Conservation (phyloP, 2,113 vertebrate genomes). For the Notechis scutatus region DNA sequence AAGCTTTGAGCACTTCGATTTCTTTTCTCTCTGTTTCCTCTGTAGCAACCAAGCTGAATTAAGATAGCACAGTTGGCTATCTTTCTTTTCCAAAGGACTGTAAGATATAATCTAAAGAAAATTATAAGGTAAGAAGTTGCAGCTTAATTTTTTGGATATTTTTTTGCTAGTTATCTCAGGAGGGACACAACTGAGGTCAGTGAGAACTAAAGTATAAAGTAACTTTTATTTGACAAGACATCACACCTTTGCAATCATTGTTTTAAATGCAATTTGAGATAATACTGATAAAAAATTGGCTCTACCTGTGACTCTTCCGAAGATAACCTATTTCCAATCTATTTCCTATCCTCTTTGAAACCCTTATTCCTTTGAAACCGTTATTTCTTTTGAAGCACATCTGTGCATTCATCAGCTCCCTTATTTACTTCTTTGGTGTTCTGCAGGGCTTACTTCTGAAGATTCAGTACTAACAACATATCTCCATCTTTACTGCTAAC, state of each 20-base stretch:
- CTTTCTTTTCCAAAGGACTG: slow-evolving; percentile 24
- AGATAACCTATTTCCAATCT: background rate
- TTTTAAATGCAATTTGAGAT: background rate
- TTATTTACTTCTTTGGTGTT: background rate
- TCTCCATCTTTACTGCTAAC: background rate
- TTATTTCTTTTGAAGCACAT: background rate
- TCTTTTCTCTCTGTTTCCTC: background rate
- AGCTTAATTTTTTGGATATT: slow-evolving; percentile 9
- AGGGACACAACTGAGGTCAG: slow-evolving; percentile 3
- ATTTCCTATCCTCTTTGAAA: background rate
- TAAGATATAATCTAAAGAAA: slow-evolving; percentile 22
- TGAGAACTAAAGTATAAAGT: slow-evolving; percentile 17
- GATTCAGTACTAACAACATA: background rate
- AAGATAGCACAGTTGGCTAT: background rate
- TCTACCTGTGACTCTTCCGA: background rate
- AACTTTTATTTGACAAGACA: background rate
- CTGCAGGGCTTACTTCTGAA: too few species aligned
- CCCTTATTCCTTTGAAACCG: background rate
- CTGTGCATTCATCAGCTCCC: background rate
- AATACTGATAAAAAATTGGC: background rate
- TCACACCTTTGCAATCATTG: background rate
- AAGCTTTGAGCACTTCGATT: background rate
- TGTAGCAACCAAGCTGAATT: background rate
- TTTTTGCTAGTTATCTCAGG: slow-evolving; percentile 2
- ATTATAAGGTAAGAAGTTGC: slow-evolving; percentile 15